These are phyloP conservation scores for Aurelia coerulea DNA, from an alignment of 30 jellyfish, hydroid and myxozoan genomes.

Conservation along the genomic window DNA sequence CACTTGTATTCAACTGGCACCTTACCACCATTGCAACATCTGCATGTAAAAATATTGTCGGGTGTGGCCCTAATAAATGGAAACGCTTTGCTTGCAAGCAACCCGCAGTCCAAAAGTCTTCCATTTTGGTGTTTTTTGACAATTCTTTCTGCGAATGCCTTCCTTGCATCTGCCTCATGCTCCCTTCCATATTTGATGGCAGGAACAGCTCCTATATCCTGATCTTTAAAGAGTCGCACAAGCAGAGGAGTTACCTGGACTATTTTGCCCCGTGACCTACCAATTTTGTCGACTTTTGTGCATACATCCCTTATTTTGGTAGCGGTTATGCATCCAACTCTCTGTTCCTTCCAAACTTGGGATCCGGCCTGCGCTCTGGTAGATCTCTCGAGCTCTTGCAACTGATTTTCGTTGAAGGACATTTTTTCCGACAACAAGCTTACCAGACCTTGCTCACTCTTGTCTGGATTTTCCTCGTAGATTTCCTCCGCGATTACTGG, in stretches of 20 bases:
- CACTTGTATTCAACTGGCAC: constrained; percentile 38
- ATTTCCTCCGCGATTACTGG: not conserved
- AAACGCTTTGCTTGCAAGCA: not conserved
- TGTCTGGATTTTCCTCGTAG: not conserved
- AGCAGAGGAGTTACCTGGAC: constrained; percentile 39
- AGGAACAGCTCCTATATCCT: not conserved
- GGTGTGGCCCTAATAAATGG: constrained; percentile 69
- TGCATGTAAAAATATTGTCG: constrained; percentile 49
- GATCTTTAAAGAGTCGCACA: not conserved
- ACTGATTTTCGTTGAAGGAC: not conserved
- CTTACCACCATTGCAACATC: constrained; percentile 24
- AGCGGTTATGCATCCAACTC: constrained; percentile 64
- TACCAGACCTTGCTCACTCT: constrained; percentile 22
- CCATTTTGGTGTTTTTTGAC: constrained; percentile 6
- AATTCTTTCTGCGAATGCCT: constrained; percentile 23
- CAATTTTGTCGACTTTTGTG: constrained; percentile 41
- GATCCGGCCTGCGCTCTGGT: constrained; percentile 42
- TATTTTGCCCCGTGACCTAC: not conserved
- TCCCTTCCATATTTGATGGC: constrained; percentile 55
- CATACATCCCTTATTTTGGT: constrained; percentile 25
- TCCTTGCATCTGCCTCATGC: constrained; percentile 38
- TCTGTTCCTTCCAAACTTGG: constrained; percentile 22
- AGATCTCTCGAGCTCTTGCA: constrained; percentile 32
- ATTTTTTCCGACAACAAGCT: constrained; percentile 7
- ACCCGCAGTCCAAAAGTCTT: constrained; percentile 18